A percentile compares a stretch with the other conserved stretches of the same genome.
Conservation (phyloP, 2,113 vertebrate species). For the Collichthys lucidus region DNA sequence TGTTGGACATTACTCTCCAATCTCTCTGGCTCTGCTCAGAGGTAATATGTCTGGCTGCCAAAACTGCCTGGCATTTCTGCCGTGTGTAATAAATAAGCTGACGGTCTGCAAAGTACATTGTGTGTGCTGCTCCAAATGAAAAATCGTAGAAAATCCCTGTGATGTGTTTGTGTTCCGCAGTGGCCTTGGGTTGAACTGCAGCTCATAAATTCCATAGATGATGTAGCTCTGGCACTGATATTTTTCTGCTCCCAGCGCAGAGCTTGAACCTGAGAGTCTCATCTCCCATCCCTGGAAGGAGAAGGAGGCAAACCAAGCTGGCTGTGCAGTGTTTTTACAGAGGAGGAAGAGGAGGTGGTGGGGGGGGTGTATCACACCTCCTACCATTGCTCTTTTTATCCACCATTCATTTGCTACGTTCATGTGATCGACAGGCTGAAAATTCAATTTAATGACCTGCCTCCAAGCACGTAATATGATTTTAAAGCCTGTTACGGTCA, state of each 20-base stretch:
- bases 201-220: constrained; percentile 85
- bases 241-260: constrained; percentile 74
- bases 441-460: constrained; percentile 89
- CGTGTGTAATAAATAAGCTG: constrained; percentile 85
- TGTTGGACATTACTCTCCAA: constrained; percentile 76
- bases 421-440: constrained; percentile 85
- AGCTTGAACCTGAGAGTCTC: constrained; percentile 72
- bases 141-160: constrained; percentile 81
- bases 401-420: constrained; percentile 80
- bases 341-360: neutral
- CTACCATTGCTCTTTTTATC: constrained; percentile 69
- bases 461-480: constrained; percentile 85
- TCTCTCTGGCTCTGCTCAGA: constrained; percentile 76
- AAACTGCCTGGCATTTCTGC: constrained; percentile 82
- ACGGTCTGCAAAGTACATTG: constrained; percentile 74
- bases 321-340: constrained; percentile 69
- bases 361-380: constrained; percentile 21
- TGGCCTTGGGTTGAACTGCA: constrained; percentile 82
- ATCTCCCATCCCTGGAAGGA: constrained; percentile 67
- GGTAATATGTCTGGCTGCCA: constrained; percentile 79
- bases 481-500: constrained; percentile 90
- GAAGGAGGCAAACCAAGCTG: constrained; percentile 57
- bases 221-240: constrained; percentile 82
- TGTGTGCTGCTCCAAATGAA: constrained; percentile 80
- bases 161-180: constrained; percentile 84